phyloP scores from a whole-genome alignment of 2,888 invertebrate genomes.

The Calameuta filiformis region DNA sequence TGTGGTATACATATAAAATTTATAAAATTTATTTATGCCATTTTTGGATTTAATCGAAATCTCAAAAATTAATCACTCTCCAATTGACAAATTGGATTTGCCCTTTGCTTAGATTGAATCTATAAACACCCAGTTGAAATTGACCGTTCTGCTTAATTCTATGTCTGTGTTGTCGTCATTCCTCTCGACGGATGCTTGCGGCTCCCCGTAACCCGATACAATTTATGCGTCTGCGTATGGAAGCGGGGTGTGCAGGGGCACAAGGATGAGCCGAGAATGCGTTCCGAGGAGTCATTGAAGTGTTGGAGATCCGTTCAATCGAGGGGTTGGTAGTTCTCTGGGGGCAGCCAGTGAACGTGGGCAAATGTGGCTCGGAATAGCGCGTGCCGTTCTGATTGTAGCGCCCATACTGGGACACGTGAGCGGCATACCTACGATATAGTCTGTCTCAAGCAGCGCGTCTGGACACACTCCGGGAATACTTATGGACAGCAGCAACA shows the following conservation, averaged over 20 bases:
- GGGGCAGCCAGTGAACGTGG: constrained; percentile 20
- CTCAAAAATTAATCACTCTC: background rate
- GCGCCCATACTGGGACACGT: constrained; percentile 46
- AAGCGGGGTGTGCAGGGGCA: background rate
- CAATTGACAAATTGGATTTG: too few relatives aligned
- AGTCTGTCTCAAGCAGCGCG: constrained; percentile 46
- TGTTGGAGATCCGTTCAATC: constrained; percentile 34
- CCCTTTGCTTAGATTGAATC: background rate
- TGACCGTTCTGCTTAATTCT: constrained; percentile 4
- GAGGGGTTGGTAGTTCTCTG: constrained; percentile 9
- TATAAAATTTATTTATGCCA: too few relatives aligned
- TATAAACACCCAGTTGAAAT: background rate
- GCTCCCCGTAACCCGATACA: constrained; percentile 25
- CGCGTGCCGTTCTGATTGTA: constrained; percentile 54
- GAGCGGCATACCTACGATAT: constrained; percentile 51
- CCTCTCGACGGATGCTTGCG: constrained; percentile 22
- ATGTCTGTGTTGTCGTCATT: background rate
- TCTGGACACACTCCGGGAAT: constrained; percentile 44
- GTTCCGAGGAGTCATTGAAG: constrained; percentile 38
- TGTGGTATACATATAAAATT: background rate
- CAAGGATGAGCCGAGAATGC: constrained; percentile 27
- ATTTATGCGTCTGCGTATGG: constrained; percentile 14
- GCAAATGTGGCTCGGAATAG: constrained; percentile 32
- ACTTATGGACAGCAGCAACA: constrained; percentile 31
- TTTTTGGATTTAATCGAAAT: background rate